Percentiles rank a stretch among this genome's conserved stretches.
Conservation (phyloP, 2,113 vertebrate genomes). For the Motacilla tschutschensis region DNA sequence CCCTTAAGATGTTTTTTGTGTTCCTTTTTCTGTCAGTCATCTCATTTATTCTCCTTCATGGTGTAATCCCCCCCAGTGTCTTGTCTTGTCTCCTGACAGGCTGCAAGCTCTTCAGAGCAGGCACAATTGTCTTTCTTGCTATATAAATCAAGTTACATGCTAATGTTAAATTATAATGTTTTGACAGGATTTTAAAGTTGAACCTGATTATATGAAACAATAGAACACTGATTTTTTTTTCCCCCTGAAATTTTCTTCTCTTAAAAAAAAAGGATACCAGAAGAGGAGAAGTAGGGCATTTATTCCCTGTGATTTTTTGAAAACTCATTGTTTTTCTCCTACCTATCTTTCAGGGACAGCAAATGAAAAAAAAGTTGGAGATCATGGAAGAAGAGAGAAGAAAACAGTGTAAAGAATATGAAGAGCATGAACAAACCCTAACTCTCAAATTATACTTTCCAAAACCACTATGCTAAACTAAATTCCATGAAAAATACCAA, state of each 20-base stretch:
- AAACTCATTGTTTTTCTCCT: not conserved
- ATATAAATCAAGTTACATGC: constrained; percentile 50
- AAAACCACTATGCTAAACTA: not conserved
- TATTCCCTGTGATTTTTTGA: not conserved
- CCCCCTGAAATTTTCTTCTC: not conserved
- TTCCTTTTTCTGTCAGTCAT: constrained; percentile 56
- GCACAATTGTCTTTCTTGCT: constrained; percentile 52
- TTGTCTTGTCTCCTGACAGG: constrained; percentile 56
- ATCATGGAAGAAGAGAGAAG: not conserved
- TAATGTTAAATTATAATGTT: constrained; percentile 61
- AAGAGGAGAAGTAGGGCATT: not conserved
- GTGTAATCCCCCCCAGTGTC: constrained; percentile 35
- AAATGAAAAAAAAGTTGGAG: not conserved
- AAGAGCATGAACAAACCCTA: not conserved
- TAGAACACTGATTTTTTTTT: not conserved
- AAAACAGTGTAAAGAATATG: not conserved
- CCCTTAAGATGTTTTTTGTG: not conserved
- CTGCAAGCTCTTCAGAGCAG: constrained; percentile 53
- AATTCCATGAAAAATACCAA: not conserved
- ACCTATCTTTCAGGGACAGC: not conserved
- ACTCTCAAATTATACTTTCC: not conserved
- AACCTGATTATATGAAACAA: constrained; percentile 60
- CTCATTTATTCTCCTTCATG: constrained; percentile 42
- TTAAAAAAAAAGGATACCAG: not conserved
- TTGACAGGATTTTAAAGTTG: constrained; percentile 56